These are phyloP conservation scores for Eriosoma lanigerum DNA, from an alignment of 1,140 invertebrate genomes.

Conservation along the genomic window DNA sequence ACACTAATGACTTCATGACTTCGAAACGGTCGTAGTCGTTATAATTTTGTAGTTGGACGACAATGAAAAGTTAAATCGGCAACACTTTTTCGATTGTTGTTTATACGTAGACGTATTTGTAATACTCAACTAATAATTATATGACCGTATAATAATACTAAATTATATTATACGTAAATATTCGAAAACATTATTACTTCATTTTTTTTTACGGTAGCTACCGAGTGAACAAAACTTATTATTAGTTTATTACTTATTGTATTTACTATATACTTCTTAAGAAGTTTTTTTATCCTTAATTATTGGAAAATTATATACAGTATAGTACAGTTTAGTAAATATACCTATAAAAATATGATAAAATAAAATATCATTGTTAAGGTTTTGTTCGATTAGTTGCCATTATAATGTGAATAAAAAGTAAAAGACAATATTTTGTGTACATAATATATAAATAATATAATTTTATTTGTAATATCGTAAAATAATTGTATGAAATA, in stretches of 20 bases:
- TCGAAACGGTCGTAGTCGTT: not conserved
- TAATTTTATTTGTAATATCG: no score
- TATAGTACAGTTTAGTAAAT: no score
- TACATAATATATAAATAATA: no score
- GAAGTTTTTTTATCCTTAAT: not conserved
- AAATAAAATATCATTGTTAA: not conserved
- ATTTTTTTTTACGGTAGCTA: not conserved
- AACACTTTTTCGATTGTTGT: slow-evolving; percentile 39
- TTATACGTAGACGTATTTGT: slow-evolving; percentile 6
- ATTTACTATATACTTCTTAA: not conserved
- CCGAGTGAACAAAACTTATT: not conserved
- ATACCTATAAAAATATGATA: not conserved
- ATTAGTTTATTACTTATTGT: not conserved
- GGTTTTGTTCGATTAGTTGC: no score
- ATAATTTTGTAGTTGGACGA: not conserved
- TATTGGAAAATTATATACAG: not conserved
- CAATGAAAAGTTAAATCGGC: not conserved
- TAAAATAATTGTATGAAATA: no score
- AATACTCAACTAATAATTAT: no score
- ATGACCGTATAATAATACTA: not conserved
- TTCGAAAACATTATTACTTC: not conserved
- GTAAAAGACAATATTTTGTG: no score
- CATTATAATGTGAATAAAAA: no score
- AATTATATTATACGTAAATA: not conserved
- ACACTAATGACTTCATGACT: slow-evolving; percentile 31